Conservation (phyloP, 2,888 invertebrate species). For the Ptycholaimellus sp. region DNA sequence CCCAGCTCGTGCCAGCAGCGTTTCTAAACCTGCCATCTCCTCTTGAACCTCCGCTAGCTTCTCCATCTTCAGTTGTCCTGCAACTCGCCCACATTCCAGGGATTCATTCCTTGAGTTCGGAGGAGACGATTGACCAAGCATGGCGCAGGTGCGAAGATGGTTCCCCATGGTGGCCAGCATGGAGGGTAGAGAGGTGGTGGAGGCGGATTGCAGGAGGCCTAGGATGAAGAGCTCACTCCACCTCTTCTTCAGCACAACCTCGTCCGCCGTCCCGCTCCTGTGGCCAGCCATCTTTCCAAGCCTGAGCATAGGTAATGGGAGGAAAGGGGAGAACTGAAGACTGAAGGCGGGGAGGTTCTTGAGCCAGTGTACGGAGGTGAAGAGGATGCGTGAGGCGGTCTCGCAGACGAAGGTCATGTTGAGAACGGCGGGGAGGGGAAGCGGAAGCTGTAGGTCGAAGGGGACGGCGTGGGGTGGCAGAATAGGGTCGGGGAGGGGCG, state of each 20-base stretch:
- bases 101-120: background rate
- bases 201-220: slow-evolving; percentile 61
- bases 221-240: slow-evolving; percentile 79
- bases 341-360: slow-evolving; percentile 24
- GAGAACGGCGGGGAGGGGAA: slow-evolving; percentile 59
- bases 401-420: slow-evolving; percentile 84
- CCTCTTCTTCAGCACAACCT: slow-evolving; percentile 53
- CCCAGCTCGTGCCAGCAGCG: slow-evolving; percentile 10
- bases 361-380: slow-evolving; percentile 65
- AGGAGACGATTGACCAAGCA: slow-evolving; percentile 32
- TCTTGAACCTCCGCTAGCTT: slow-evolving; percentile 8
- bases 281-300: slow-evolving; percentile 16
- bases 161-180: slow-evolving; percentile 57
- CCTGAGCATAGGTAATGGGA: background rate
- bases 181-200: slow-evolving; percentile 44
- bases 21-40: slow-evolving; percentile 11
- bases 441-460: slow-evolving; percentile 49
- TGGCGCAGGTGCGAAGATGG: slow-evolving; percentile 49
- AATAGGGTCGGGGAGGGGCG: slow-evolving; percentile 3
- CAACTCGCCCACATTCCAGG: slow-evolving; percentile 5
- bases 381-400: slow-evolving; percentile 64
- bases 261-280: slow-evolving; percentile 52
- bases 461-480: slow-evolving; percentile 31
- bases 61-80: slow-evolving; percentile 26
- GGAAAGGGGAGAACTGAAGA: background rate